Evolutionary conservation across 2,797 vertebrate species (phyloP).

Genomic region (Potorous gilbertii): DNA sequence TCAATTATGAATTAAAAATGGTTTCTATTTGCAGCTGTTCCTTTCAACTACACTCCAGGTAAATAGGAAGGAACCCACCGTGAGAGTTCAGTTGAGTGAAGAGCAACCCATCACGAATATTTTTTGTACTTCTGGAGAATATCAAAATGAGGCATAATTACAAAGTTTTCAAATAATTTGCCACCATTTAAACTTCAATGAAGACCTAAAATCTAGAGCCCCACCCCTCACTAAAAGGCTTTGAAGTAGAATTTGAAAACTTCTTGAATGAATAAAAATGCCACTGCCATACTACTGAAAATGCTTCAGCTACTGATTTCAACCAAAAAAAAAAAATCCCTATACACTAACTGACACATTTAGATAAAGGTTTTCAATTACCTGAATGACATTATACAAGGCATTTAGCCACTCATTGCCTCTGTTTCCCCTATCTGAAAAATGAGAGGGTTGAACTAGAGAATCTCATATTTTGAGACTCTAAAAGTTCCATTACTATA

Average conservation of each 20-base stretch:
- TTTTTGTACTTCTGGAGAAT: neutral
- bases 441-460: neutral
- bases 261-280: neutral
- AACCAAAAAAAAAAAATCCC: neutral
- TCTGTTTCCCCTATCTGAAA: neutral
- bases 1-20: constrained; percentile 24
- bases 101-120: neutral
- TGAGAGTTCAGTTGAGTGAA: neutral
- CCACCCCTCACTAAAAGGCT: neutral
- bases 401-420: neutral
- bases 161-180: neutral
- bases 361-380: neutral
- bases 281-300: neutral
- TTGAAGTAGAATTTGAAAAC: neutral
- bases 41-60: constrained; percentile 17
- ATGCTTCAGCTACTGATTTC: neutral
- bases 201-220: neutral
- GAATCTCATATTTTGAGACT: neutral
- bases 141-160: neutral
- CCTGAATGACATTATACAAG: neutral
- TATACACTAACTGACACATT: neutral
- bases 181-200: neutral
- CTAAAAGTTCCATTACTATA: neutral
- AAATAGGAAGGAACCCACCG: neutral
- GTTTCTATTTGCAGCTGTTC: constrained; percentile 18